A percentile compares a stretch with the other conserved stretches of the same genome.
Conservation (phyloP, 2,888 invertebrate genomes). For the Hipparchia sbordonii region DNA sequence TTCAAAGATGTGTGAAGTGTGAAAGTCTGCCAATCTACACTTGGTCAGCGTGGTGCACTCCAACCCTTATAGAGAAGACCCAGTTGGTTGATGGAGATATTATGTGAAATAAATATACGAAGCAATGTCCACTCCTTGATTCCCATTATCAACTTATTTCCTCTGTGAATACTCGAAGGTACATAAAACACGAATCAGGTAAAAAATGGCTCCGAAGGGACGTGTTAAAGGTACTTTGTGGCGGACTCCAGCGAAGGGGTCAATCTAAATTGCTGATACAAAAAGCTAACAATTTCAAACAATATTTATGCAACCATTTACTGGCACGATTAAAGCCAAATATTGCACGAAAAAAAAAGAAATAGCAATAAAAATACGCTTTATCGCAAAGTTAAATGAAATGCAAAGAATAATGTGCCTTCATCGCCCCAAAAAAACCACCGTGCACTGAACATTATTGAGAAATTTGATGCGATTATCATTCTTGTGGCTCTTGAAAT, state of each 20-base stretch:
- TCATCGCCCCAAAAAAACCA: constrained; percentile 31
- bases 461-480: constrained; percentile 22
- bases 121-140: background rate
- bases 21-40: no score
- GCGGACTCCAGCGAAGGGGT: constrained; percentile 5
- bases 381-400: constrained; percentile 38
- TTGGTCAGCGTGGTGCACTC: no score
- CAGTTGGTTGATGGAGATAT: background rate
- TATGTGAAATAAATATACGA: background rate
- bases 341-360: constrained; percentile 24
- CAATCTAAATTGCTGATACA: constrained; percentile 25
- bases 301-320: constrained; percentile 27
- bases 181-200: constrained; percentile 7
- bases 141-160: constrained; percentile 8
- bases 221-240: constrained; percentile 15
- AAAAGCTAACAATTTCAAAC: constrained; percentile 18
- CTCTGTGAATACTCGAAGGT: background rate
- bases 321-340: constrained; percentile 24
- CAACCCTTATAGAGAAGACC: no score
- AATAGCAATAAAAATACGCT: constrained; percentile 35
- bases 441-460: constrained; percentile 22
- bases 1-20: no score
- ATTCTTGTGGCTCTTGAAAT: constrained; percentile 25
- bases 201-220: constrained; percentile 15
- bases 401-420: constrained; percentile 38